Base-by-base conservation (phyloP, 2,888 invertebrate species). In the Tuberolachnus salignus region DNA sequence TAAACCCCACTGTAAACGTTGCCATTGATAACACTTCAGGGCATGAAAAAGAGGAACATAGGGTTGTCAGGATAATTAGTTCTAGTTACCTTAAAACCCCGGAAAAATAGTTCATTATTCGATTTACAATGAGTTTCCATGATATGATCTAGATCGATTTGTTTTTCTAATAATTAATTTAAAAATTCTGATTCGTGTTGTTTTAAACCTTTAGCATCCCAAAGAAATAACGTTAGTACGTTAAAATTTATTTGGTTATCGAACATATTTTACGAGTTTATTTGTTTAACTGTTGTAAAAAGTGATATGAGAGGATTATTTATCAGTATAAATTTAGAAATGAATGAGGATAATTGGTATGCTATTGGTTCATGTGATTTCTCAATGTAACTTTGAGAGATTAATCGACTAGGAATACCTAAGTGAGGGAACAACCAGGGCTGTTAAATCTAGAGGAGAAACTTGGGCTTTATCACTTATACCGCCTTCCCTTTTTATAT, bases 311-410 rank as follows among this genome's bases (percentile, higher is more conserved):
- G 53, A 53, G 19, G n/a, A 53, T 53, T n/a, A 19, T 26, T 59
- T 59, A 59, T 26, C 26, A 59, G 26, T 59, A 26, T 59, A 59
- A 59, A 59, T 59, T 59, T 14, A 59, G 59, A 59, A 59, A 59
- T 59, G 23, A 59, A 59, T 6, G 59, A 59, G 26, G 26, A 59
- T 59, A 59, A 26, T 59, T 59, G 59, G 34, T 3, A 3, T 57
- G 26, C 26, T 59, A 59, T 59, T 3, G 59, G 26, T 59, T 59
- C 26, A 1, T 59, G 59, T 59, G 26, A 26, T 16, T 59, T 26
- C 16, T 26, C 59, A 59, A 2, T 26, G 53, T 53, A n/a, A 53
- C 23, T 57, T 44, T 57, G 23, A 14, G 23, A 23, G 23, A 23
- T 57, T 14, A 13, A 23, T 21, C 16, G 23, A 57, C 14, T 13